Evolutionary conservation across 2,888 invertebrate genomes (phyloP).

Genomic region (Emmelina monodactyla): DNA sequence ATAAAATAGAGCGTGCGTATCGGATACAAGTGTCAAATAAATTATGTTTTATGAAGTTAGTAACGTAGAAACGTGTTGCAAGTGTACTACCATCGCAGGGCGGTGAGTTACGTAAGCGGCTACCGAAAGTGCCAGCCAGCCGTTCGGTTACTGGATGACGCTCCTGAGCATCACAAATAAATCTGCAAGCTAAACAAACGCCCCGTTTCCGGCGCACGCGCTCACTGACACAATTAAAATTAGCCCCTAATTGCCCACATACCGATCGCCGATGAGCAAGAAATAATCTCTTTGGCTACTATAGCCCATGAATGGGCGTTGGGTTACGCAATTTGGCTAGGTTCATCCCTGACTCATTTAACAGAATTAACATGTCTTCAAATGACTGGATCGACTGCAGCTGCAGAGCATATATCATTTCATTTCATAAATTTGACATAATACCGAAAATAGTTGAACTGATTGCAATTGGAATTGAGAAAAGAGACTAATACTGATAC

Average conservation of each 20-base stretch:
- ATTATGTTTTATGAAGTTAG: background rate
- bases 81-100: slow-evolving; percentile 34
- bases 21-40: background rate
- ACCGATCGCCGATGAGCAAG: slow-evolving; percentile 2
- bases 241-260: slow-evolving; percentile 15
- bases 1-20: no score
- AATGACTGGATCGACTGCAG: slow-evolving; percentile 31
- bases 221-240: slow-evolving; percentile 45
- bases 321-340: slow-evolving; percentile 45
- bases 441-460: background rate
- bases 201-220: slow-evolving; percentile 53
- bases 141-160: slow-evolving; percentile 36
- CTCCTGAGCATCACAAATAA: slow-evolving; percentile 61
- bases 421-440: slow-evolving; percentile 12
- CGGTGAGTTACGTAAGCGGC: slow-evolving; percentile 40
- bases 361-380: slow-evolving; percentile 44
- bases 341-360: slow-evolving; percentile 40
- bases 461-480: no score
- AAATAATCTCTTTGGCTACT: slow-evolving; percentile 25
- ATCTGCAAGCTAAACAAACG: slow-evolving; percentile 57
- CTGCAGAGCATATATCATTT: slow-evolving; percentile 34
- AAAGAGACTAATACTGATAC: no score
- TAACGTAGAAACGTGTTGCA: slow-evolving; percentile 20
- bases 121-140: slow-evolving; percentile 42
- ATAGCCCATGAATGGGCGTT: slow-evolving; percentile 44